A percentile compares a stretch with the other conserved stretches of the same genome.
phyloP scores from a whole-genome alignment of 2,113 vertebrate species.

The Calypte anna region DNA sequence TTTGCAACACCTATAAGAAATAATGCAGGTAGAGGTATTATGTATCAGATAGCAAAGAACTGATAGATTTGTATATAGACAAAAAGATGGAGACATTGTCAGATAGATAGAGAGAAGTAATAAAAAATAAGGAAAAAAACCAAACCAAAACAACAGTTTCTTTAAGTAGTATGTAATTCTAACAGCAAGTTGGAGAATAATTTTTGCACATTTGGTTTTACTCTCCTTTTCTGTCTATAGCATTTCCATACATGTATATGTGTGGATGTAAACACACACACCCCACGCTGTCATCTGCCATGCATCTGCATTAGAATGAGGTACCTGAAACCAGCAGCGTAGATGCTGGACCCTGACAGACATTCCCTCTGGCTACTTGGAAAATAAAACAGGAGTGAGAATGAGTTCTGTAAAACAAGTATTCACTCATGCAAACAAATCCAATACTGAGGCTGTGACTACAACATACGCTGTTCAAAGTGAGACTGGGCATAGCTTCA shows the following conservation, averaged over 20 bases:
- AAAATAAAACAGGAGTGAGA: slow-evolving; percentile 13
- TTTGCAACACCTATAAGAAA: slow-evolving; percentile 18
- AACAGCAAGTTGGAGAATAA: neutral
- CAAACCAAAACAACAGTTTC: too few relatives aligned
- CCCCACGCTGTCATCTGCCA: neutral
- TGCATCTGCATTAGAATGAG: neutral
- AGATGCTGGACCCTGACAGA: neutral
- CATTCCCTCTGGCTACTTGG: neutral
- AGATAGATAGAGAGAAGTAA: neutral
- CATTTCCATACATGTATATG: neutral
- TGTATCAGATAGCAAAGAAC: neutral
- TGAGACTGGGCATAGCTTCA: neutral
- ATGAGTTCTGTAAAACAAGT: slow-evolving; percentile 13
- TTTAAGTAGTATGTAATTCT: neutral
- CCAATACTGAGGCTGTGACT: neutral
- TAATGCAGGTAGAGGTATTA: neutral
- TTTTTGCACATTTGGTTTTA: neutral
- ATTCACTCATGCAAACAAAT: slow-evolving; percentile 41
- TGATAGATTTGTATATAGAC: neutral
- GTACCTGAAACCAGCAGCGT: neutral
- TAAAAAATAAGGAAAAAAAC: neutral
- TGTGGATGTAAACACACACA: neutral
- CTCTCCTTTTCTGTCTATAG: neutral
- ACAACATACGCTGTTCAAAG: neutral
- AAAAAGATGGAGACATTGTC: neutral